These are phyloP conservation scores for Chironomus riparius DNA, from an alignment of 2,888 invertebrate species.

Conservation along the genomic window DNA sequence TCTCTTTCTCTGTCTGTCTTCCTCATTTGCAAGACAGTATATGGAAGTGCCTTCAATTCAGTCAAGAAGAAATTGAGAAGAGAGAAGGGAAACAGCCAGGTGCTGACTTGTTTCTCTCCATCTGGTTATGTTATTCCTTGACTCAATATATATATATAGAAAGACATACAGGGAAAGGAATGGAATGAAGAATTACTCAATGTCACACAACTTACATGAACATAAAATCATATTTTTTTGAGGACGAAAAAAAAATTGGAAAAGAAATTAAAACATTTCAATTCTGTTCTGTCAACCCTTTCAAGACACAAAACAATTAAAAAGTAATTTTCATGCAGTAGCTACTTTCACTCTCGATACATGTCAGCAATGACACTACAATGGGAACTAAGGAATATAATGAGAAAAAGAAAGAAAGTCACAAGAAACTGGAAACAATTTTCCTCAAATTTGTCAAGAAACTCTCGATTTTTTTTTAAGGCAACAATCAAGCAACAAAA, in stretches of 20 bases:
- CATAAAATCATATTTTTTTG: neutral
- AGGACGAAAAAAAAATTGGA: neutral
- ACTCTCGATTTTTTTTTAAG: neutral
- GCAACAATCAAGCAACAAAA: neutral
- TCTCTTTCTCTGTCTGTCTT: neutral
- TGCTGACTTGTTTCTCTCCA: slow-evolving; percentile 1
- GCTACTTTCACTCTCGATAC: neutral
- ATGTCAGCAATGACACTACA: too few species aligned
- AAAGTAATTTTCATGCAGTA: neutral
- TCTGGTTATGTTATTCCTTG: neutral
- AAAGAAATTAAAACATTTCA: neutral
- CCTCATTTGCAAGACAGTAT: neutral
- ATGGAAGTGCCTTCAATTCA: neutral
- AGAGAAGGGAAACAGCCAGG: neutral
- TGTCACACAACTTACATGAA: neutral
- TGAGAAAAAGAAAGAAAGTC: too few species aligned
- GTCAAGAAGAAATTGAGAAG: neutral
- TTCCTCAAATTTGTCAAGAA: slow-evolving; percentile 4
- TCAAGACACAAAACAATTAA: neutral
- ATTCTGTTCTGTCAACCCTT: neutral
- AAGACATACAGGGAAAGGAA: neutral
- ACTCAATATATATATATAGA: neutral
- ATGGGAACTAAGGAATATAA: too few species aligned
- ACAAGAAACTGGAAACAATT: neutral
- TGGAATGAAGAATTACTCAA: neutral